These are phyloP conservation scores for Trachelus iudaicus DNA, from an alignment of 2,888 invertebrate genomes.

Conservation along the genomic window DNA sequence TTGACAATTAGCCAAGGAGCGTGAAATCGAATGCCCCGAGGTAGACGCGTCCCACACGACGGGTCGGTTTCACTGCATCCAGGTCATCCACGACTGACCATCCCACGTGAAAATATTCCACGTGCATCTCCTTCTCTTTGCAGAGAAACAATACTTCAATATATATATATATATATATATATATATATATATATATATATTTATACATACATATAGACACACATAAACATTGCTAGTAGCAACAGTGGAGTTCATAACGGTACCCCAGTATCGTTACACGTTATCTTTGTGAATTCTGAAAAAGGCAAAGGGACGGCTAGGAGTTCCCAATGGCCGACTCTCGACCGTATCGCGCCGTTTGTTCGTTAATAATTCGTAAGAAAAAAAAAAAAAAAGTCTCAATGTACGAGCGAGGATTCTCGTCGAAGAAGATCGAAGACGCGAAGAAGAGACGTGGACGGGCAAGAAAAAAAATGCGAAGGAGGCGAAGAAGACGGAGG, in stretches of 20 bases:
- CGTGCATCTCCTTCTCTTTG: not conserved
- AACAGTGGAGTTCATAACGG: not conserved
- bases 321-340: not conserved
- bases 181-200: too few species aligned
- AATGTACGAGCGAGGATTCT: not conserved
- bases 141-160: not conserved
- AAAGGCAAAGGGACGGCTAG: not conserved
- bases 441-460: not conserved
- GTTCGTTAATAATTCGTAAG: not conserved
- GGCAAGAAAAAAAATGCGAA: not conserved
- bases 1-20: conserved; percentile 30
- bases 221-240: not conserved
- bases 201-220: not conserved
- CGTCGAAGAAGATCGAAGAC: not conserved
- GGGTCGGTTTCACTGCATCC: conserved; percentile 42
- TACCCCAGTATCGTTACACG: not conserved
- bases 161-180: too few species aligned
- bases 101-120: conserved; percentile 38
- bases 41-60: conserved; percentile 28
- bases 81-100: conserved; percentile 43
- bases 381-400: not conserved
- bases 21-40: conserved; percentile 29
- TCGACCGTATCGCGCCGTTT: too few species aligned
- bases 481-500: not conserved
- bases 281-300: not conserved